phyloP scores from a whole-genome alignment of 2,797 vertebrate species.

The Sebastes hubbsi region DNA sequence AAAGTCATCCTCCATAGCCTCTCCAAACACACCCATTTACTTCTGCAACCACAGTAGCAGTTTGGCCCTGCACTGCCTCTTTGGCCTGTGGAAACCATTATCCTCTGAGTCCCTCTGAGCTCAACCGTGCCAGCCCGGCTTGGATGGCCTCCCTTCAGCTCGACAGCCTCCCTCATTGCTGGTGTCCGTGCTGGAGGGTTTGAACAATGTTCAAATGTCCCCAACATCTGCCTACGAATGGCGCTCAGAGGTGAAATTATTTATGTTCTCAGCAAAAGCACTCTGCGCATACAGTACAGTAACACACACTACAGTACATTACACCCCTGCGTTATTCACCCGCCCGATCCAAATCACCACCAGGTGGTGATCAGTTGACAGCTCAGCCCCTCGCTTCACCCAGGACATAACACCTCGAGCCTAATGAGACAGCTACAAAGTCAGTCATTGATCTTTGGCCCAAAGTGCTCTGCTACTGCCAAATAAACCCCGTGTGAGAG shows the following conservation, averaged over 20 bases:
- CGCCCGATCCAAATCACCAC: constrained; percentile 44
- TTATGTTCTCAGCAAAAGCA: not conserved
- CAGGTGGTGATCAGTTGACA: constrained; percentile 66
- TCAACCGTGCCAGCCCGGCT: not conserved
- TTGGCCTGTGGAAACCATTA: constrained; percentile 1
- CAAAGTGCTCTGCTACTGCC: constrained; percentile 46
- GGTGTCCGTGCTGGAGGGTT: constrained; percentile 12
- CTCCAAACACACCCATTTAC: constrained; percentile 3
- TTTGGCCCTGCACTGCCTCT: constrained; percentile 11
- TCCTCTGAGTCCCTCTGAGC: not conserved
- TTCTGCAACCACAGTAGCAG: not conserved
- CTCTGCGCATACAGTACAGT: not conserved
- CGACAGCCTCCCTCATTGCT: constrained; percentile 28
- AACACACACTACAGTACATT: not conserved
- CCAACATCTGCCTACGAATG: not conserved
- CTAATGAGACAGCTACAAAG: constrained; percentile 72
- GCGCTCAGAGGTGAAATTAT: not conserved
- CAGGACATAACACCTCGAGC: constrained; percentile 63
- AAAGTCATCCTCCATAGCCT: constrained; percentile 6
- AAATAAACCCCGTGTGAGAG: constrained; percentile 50
- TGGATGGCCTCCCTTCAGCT: constrained; percentile 27
- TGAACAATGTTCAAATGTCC: constrained; percentile 7
- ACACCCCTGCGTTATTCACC: not conserved
- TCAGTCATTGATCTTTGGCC: constrained; percentile 71
- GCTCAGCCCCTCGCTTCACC: constrained; percentile 46